Conservation (phyloP, 2,797 vertebrate genomes). For the Gymnoscopelus microlampas region DNA sequence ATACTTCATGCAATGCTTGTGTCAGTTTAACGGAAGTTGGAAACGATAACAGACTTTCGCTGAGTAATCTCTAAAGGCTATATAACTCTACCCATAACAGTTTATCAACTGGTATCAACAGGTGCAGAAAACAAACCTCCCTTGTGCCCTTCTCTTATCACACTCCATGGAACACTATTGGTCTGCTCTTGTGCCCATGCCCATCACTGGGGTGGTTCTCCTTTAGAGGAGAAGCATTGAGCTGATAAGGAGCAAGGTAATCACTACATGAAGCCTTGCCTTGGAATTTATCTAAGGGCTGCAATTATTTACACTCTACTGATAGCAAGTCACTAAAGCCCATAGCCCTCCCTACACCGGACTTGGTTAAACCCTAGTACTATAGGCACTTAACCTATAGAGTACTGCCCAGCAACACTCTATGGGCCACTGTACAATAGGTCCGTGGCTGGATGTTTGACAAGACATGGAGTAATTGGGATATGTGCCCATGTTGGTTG, state of each 20-base stretch:
- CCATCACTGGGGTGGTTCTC: conserved; percentile 6
- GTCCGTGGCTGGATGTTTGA: conserved; percentile 12
- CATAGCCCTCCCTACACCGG: conserved; percentile 16
- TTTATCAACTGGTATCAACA: conserved; percentile 32
- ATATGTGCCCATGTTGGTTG: conserved; percentile 6
- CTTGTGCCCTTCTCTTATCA: conserved; percentile 30
- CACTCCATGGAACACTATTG: no score
- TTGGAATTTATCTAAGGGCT: conserved; percentile 62
- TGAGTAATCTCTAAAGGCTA: neutral
- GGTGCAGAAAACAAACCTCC: conserved; percentile 19
- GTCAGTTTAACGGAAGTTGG: neutral
- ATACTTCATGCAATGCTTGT: neutral
- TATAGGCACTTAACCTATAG: neutral
- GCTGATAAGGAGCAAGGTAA: conserved; percentile 52
- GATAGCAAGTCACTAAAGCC: conserved; percentile 54
- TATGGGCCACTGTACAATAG: conserved; percentile 40
- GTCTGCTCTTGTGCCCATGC: neutral
- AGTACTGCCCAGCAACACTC: conserved; percentile 31
- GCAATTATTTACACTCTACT: conserved; percentile 66
- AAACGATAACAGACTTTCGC: neutral
- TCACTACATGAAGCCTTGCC: conserved; percentile 40
- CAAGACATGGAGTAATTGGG: conserved; percentile 21
- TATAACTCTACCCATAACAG: neutral
- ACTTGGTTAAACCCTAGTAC: conserved; percentile 19
- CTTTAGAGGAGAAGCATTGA: conserved; percentile 36